Conservation (phyloP, 2,888 invertebrate genomes). For the Pollenia griseotomentosa region DNA sequence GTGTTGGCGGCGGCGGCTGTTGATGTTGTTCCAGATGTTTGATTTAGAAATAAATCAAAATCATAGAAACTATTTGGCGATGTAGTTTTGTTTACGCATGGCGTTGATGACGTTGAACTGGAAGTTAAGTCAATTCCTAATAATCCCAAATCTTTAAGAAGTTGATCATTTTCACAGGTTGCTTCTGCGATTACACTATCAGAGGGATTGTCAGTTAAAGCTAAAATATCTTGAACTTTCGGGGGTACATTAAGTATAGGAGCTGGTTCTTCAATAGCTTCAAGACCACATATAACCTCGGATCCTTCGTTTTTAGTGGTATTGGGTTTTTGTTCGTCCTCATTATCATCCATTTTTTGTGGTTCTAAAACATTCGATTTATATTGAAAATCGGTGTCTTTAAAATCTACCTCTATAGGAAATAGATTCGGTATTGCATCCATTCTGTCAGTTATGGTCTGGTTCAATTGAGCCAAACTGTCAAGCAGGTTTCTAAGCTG, state of each 20-base stretch:
- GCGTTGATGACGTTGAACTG: slow-evolving; percentile 77
- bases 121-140: slow-evolving; percentile 84
- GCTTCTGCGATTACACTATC: slow-evolving; percentile 31
- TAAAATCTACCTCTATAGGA: slow-evolving; percentile 97
- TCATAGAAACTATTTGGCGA: slow-evolving; percentile 78
- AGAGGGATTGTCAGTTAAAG: slow-evolving; percentile 47
- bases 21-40: slow-evolving; percentile 65
- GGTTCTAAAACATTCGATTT: slow-evolving; percentile 85
- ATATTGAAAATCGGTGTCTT: slow-evolving; percentile 96
- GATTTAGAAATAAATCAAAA: slow-evolving; percentile 81
- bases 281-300: slow-evolving; percentile 78
- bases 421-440: slow-evolving; percentile 91
- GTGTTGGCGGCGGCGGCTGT: slow-evolving; percentile 1
- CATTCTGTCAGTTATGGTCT: slow-evolving; percentile 90
- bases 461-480: slow-evolving; percentile 89
- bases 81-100: slow-evolving; percentile 72
- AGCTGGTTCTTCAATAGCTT: slow-evolving; percentile 80
- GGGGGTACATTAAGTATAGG: slow-evolving; percentile 78
- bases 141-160: slow-evolving; percentile 86
- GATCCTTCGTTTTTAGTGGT: background rate
- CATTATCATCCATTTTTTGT: slow-evolving; percentile 81
- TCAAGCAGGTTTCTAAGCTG: slow-evolving; percentile 93
- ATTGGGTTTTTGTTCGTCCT: slow-evolving; percentile 72
- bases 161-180: slow-evolving; percentile 75
- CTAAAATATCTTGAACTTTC: slow-evolving; percentile 69